Conservation (phyloP, 2,888 invertebrate genomes). For the Tipula unca region DNA sequence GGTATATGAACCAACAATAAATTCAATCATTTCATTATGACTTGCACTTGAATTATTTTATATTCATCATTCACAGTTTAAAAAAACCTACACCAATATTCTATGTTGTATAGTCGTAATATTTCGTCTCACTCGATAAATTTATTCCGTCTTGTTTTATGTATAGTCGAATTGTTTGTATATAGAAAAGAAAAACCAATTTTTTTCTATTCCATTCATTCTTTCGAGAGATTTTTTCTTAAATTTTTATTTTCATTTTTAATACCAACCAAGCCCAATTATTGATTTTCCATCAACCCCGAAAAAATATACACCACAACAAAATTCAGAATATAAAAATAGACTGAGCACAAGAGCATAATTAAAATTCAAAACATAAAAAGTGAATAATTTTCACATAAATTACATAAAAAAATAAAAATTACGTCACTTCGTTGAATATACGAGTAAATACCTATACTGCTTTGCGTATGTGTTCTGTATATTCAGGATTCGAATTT, state of each 20-base stretch:
- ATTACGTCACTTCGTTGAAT: background rate
- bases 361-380: background rate
- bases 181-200: background rate
- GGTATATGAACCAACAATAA: background rate
- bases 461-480: too few relatives aligned
- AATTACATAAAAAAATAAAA: background rate
- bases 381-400: background rate
- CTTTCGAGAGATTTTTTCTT: background rate
- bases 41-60: too few relatives aligned
- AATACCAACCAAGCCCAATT: background rate
- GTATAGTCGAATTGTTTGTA: background rate
- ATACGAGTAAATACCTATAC: background rate
- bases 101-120: background rate
- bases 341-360: background rate
- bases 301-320: background rate
- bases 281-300: background rate
- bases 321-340: background rate
- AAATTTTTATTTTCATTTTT: background rate
- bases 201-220: background rate
- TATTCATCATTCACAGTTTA: background rate
- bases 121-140: background rate
- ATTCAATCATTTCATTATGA: background rate
- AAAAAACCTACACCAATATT: background rate
- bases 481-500: too few relatives aligned
- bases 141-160: background rate